These are phyloP conservation scores for Phymorhynchus buccinoides DNA, from an alignment of 1,140 invertebrate genomes.

Conservation along the genomic window DNA sequence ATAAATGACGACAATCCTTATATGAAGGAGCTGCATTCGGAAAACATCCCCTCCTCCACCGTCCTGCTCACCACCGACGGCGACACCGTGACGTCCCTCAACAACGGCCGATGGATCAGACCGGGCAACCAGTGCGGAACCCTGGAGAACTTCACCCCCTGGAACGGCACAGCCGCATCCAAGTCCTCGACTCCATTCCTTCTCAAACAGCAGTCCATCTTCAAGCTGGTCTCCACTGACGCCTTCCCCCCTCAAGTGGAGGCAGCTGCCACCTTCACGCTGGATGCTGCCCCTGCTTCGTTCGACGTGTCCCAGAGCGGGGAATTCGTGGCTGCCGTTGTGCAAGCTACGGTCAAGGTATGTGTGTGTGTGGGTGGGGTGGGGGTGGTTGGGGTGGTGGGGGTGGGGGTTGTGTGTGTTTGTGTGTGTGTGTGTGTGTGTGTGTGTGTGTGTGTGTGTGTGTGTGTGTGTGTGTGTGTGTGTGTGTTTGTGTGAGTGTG, in stretches of 20 bases:
- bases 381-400: too few species aligned
- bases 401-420: too few species aligned
- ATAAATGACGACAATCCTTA: too few species aligned
- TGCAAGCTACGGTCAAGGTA: too few species aligned
- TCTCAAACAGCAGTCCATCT: neutral
- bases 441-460: too few species aligned
- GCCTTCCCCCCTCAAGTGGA: neutral
- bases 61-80: neutral
- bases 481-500: too few species aligned
- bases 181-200: neutral
- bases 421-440: too few species aligned
- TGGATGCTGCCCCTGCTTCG: too few species aligned
- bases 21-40: neutral
- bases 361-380: too few species aligned
- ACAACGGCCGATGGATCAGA: neutral
- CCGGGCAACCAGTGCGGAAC: neutral
- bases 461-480: too few species aligned
- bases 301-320: neutral
- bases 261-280: neutral
- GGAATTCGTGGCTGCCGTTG: too few species aligned
- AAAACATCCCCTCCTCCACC: slow-evolving; percentile 9
- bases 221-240: neutral
- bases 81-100: neutral
- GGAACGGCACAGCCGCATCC: neutral
- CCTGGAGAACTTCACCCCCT: neutral